phyloP scores from a whole-genome alignment of 2,888 invertebrate genomes.

The Diadegma fenestrale region DNA sequence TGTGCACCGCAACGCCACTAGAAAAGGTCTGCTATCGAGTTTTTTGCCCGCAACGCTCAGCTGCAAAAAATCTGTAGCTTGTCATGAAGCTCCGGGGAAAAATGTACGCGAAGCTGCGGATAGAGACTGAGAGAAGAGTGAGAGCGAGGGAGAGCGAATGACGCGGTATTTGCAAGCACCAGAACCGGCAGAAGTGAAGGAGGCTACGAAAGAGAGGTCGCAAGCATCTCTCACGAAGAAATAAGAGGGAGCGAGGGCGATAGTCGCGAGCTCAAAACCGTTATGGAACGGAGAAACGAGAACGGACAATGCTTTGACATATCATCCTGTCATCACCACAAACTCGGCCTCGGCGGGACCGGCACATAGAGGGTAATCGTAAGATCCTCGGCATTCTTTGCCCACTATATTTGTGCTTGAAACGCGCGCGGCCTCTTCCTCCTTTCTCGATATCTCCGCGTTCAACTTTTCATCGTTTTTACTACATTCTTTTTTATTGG shows the following conservation, averaged over 20 bases:
- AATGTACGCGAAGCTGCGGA: constrained; percentile 8
- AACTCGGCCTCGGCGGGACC: constrained; percentile 65
- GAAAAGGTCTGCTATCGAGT: constrained; percentile 40
- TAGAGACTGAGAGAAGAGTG: background rate
- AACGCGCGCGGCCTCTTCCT: constrained; percentile 41
- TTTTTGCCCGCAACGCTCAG: constrained; percentile 45
- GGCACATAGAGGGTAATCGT: constrained; percentile 68
- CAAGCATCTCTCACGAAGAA: constrained; percentile 30
- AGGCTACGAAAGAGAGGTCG: constrained; percentile 25
- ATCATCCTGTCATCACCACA: constrained; percentile 81
- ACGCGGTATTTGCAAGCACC: constrained; percentile 7
- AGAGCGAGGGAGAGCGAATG: constrained; percentile 22
- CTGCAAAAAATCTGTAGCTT: constrained; percentile 69
- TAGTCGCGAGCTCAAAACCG: constrained; percentile 42
- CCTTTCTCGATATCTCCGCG: constrained; percentile 57
- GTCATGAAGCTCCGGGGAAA: constrained; percentile 21
- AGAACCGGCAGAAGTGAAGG: background rate
- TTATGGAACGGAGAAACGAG: constrained; percentile 60
- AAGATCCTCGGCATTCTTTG: constrained; percentile 72
- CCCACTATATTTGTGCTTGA: constrained; percentile 62
- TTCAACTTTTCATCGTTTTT: background rate
- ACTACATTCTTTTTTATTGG: constrained; percentile 12
- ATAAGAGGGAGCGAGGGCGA: constrained; percentile 52
- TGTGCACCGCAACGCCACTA: constrained; percentile 47
- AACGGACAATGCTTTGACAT: constrained; percentile 81